Evolutionary conservation across 2,113 vertebrate species (phyloP).

Genomic region (Neodon shergylaensis): DNA sequence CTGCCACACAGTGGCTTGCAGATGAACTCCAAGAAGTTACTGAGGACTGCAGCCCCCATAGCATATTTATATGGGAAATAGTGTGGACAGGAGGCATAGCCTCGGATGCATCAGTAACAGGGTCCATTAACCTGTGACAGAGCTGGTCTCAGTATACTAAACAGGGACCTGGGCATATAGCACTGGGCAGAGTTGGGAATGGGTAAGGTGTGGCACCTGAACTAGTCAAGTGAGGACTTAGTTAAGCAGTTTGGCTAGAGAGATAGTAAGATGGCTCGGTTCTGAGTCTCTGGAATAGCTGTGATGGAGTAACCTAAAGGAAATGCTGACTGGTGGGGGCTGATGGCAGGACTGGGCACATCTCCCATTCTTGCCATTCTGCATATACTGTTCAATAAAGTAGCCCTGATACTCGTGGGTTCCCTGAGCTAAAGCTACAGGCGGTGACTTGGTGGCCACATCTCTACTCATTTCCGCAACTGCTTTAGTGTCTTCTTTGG

Average conservation of each 20-base stretch:
- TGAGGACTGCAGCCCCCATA: neutral
- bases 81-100: neutral
- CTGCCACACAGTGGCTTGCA: no score
- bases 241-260: slow-evolving; percentile 91
- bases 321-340: slow-evolving; percentile 87
- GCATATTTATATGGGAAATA: neutral
- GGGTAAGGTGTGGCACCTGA: slow-evolving; percentile 96
- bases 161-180: slow-evolving; percentile 94
- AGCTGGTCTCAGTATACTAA: slow-evolving; percentile 88
- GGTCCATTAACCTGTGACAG: neutral
- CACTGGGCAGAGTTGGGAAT: slow-evolving; percentile 96
- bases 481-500: neutral
- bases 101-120: neutral
- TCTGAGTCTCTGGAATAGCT: slow-evolving; percentile 96
- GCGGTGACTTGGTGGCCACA: neutral
- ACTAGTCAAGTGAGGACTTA: slow-evolving; percentile 95
- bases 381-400: slow-evolving; percentile 97
- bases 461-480: neutral
- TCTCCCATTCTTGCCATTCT: slow-evolving; percentile 97
- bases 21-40: neutral
- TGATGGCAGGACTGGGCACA: slow-evolving; percentile 90
- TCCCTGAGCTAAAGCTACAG: slow-evolving; percentile 94
- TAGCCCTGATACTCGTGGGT: slow-evolving; percentile 97
- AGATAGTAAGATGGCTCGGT: slow-evolving; percentile 95
- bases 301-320: slow-evolving; percentile 98